A percentile compares a stretch with the other conserved stretches of the same genome.
Evolutionary conservation across 1,140 invertebrate species (phyloP).

Genomic region (Calephelis virginiensis): DNA sequence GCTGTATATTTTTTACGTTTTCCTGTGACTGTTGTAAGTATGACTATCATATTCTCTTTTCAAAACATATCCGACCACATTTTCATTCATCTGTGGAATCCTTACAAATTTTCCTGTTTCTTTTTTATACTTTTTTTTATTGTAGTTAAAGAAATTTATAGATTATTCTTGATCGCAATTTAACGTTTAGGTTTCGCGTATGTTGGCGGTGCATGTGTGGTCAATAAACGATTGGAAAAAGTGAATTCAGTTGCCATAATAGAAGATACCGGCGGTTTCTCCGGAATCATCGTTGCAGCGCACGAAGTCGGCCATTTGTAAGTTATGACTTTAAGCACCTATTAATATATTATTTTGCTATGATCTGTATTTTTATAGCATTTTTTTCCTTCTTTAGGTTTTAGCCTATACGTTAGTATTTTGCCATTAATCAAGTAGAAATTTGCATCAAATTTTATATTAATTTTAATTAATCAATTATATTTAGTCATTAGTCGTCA

Average conservation of each 20-base stretch:
- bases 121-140: conserved; percentile 2
- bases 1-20: conserved; percentile 18
- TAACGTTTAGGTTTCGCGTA: conserved; percentile 91
- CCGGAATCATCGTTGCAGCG: conserved; percentile 96
- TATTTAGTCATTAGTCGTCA: no score
- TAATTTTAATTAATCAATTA: no score
- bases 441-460: no score
- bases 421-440: no score
- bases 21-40: conserved; percentile 5
- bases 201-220: conserved; percentile 96
- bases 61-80: background rate
- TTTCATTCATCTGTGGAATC: background rate
- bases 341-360: no score
- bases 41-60: background rate
- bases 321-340: conserved; percentile 71
- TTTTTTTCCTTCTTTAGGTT: no score
- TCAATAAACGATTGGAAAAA: conserved; percentile 96
- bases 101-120: background rate
- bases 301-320: conserved; percentile 98
- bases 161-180: background rate
- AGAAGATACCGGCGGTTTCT: conserved; percentile 97
- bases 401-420: no score
- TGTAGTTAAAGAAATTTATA: no score
- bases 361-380: background rate
- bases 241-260: conserved; percentile 98